Percentiles rank a stretch among this genome's conserved stretches.
Evolutionary conservation across 2,113 vertebrate species (phyloP).

Genomic region (Taurulus bubalis): DNA sequence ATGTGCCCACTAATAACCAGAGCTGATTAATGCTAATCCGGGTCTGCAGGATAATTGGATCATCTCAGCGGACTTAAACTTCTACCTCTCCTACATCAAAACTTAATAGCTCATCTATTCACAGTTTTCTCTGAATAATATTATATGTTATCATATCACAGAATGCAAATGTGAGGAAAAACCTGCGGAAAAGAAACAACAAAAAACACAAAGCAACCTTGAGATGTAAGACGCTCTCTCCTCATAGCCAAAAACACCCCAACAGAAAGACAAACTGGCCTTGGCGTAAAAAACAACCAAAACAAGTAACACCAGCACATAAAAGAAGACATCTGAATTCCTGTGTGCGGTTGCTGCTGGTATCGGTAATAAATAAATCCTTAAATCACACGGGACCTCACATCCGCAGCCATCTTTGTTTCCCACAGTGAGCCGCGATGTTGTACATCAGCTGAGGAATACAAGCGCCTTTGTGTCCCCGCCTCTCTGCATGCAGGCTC

Average conservation of each 20-base stretch:
- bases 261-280: not conserved
- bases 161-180: constrained; percentile 31
- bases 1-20: constrained; percentile 72
- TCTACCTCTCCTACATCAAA: constrained; percentile 59
- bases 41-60: constrained; percentile 78
- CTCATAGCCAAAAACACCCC: not conserved
- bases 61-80: constrained; percentile 66
- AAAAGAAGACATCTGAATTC: not conserved
- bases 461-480: constrained; percentile 67
- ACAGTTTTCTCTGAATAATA: constrained; percentile 46
- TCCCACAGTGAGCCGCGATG: constrained; percentile 43
- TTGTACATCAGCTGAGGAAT: constrained; percentile 73
- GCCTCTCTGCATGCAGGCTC: constrained; percentile 42
- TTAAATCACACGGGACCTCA: not conserved
- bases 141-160: constrained; percentile 9
- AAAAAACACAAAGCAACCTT: not conserved
- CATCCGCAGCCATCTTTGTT: constrained; percentile 21
- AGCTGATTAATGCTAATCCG: constrained; percentile 79
- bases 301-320: not conserved
- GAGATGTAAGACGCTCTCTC: constrained; percentile 1
- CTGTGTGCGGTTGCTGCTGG: not conserved
- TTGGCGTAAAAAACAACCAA: not conserved
- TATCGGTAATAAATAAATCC: not conserved
- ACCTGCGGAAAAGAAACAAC: not conserved
- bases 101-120: constrained; percentile 57